These are phyloP conservation scores for Semotilus atromaculatus DNA, from an alignment of 2,797 vertebrate genomes.

Conservation along the genomic window DNA sequence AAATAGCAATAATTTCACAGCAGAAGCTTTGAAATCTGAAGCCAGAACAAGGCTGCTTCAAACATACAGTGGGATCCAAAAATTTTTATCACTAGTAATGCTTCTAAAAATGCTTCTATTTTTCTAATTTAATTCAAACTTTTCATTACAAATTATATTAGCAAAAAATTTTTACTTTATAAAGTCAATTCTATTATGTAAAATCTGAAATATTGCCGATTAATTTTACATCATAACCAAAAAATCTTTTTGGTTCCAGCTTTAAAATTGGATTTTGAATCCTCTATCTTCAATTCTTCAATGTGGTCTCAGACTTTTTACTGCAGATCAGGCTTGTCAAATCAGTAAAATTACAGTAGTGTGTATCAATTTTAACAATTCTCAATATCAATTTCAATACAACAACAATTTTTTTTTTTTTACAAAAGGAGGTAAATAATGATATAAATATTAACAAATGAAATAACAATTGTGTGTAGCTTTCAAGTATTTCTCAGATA, in stretches of 20 bases:
- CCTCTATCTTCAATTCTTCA: neutral
- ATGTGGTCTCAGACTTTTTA: neutral
- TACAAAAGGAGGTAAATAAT: neutral
- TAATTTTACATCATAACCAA: neutral
- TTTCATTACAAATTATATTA: neutral
- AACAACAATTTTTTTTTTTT: no score
- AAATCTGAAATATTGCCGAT: neutral
- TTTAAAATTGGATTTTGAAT: neutral
- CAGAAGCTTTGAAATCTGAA: conserved; percentile 3
- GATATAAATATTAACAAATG: neutral
- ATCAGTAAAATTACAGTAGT: neutral
- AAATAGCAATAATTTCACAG: conserved; percentile 30
- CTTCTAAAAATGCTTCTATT: neutral
- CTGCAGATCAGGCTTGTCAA: neutral
- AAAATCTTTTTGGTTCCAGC: neutral
- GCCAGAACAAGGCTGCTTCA: neutral
- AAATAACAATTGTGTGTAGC: neutral
- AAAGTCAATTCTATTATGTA: neutral
- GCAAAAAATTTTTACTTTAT: neutral
- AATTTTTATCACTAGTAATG: neutral
- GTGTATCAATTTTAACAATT: neutral
- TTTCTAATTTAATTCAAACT: neutral
- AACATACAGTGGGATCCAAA: neutral
- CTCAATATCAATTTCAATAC: neutral
- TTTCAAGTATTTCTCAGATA: neutral